These are phyloP conservation scores for Halcyon senegalensis DNA, from an alignment of 2,113 vertebrate species.

Conservation along the genomic window DNA sequence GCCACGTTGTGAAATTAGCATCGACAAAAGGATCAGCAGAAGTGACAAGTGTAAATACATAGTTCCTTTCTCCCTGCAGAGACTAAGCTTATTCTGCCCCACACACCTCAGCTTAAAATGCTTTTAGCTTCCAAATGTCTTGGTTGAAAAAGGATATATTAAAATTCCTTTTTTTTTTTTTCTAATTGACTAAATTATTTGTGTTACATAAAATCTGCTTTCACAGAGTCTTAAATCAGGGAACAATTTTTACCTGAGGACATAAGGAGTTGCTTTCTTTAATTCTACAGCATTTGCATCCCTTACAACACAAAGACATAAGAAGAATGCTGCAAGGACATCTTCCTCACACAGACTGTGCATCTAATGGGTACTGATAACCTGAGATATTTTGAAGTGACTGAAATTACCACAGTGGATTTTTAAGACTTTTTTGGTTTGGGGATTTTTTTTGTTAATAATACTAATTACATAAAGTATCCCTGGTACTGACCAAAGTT, in stretches of 20 bases:
- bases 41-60: not conserved
- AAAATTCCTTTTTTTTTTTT: not conserved
- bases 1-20: not conserved
- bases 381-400: not conserved
- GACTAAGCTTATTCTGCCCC: not conserved
- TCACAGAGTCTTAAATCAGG: not conserved
- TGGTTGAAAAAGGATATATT: not conserved
- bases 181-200: not conserved
- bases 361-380: not conserved
- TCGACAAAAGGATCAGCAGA: not conserved
- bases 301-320: not conserved
- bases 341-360: not conserved
- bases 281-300: not conserved
- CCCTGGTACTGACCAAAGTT: not conserved
- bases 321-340: not conserved
- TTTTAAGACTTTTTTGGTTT: not conserved
- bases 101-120: not conserved
- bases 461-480: not conserved
- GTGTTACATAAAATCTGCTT: not conserved
- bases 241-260: not conserved
- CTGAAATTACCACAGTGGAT: not conserved
- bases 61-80: not conserved
- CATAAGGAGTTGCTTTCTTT: not conserved
- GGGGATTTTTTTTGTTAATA: not conserved
- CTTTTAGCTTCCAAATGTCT: not conserved